Evolutionary conservation across 2,113 vertebrate genomes (phyloP), one percentile per base, ranked within the genome.

Genomic region (Pycnonotus jocosus): DNA sequence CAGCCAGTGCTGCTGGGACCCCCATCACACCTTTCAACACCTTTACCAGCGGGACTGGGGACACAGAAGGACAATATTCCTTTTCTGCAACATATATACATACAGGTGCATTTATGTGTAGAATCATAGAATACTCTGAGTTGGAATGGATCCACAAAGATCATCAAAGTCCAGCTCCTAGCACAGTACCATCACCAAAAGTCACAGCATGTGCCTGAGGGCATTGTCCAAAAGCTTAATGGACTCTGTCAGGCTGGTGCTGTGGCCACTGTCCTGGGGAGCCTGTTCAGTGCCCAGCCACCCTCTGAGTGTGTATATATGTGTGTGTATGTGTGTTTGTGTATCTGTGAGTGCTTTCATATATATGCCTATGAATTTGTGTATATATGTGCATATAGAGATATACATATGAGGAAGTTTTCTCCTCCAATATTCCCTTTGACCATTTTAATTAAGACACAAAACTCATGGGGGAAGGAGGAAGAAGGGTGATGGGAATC

Each of bases 1-100:
- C 0, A 0, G 45, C 40, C 47, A 11, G 8, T 0, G 2, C 0
- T 78, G 37, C 51, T 54, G 35, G 50, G 11, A 69, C 1, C 15
- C n/a, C 28, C 7, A 7, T 2, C 31, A 17, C 2, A 0, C 14
- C n/a, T 22, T 24, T 9, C 57, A 47, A 9, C 0, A 2, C 14
- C n/a, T 51, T 4, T 16, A 3, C 19, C 4, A 3, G 30, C 87
- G 37, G 30, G 28, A 68, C 10, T 4, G 15, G 11, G 20, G 16
- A n/a, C 22, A 31, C 6, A n/a, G 48, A 60, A 47, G n/a, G 4
- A 6, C 10, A 66, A 37, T 5, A 18, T 4, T 28, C 6, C 8
- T 72, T 28, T 56, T 85, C 83, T 57, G 54, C 64, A 65, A 27
- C 19, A 5, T 21, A 7, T 16, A 18, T 8, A 48, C 3, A 2